Evolutionary conservation across 2,888 invertebrate genomes (phyloP), one percentile per base, ranked within the genome.

Genomic region (Pasiphila rectangulata): DNA sequence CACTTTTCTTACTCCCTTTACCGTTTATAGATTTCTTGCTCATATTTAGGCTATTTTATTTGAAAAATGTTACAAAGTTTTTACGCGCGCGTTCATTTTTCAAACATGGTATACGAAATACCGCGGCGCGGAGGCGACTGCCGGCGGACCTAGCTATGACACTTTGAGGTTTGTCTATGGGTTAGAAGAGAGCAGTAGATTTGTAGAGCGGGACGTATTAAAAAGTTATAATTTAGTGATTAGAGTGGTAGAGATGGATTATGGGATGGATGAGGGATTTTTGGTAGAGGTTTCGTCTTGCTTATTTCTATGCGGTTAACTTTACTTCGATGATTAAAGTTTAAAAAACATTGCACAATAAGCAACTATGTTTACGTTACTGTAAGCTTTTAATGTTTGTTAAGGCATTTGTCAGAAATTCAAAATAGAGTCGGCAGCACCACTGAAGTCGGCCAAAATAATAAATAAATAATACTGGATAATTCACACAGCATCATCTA

Each of bases 81-180:
- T 10, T 37, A 16, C 57, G 43, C 59, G 59, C 63, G 65, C 67
- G 62, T 57, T 58, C 77, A 75, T 76, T 70, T 74, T 74, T 64
- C 60, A 54, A 54, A 25, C 57, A 46, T 50, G 40, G 56, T 54
- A 4, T 57, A 63, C 54, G 60, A 61, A 59, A 57, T 56, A 35
- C 20, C 29, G 25, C 50, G 20, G 59, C 54, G 29, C 37, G 56
- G 55, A 67, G 68, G 67, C 75, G 72, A 63, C 76, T 65, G 66
- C 39, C 64, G 61, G 36, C 64, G 51, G 51, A 46, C 56, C 53
- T 49, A 55, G 46, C 68, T 47, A 53, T 55, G 59, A 48, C 52
- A 63, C 55, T 73, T 70, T 75, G 70, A 67, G 67, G 63, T 68
- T 63, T 57, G 52, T 47, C 61, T 46, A 49, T 54, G 54, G 24